Conservation (phyloP, 2,113 vertebrate species). For the Lagopus leucura region DNA sequence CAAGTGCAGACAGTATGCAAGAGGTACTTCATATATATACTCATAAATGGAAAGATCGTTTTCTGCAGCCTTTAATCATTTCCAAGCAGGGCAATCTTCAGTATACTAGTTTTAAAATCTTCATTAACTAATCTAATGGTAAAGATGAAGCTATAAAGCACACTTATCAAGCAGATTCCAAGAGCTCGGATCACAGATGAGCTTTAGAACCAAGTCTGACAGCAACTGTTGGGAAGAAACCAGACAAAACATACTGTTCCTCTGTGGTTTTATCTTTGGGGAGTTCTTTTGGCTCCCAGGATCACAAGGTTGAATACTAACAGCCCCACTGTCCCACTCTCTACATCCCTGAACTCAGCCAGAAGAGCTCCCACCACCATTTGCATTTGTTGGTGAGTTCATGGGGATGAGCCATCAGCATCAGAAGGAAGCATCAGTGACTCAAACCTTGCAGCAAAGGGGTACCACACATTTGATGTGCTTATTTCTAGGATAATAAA, state of each 20-base stretch:
- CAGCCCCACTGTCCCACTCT: background rate
- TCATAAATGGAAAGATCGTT: background rate
- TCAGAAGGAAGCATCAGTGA: background rate
- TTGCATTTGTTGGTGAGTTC: background rate
- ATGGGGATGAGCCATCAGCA: background rate
- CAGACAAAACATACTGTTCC: background rate
- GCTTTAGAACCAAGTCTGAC: background rate
- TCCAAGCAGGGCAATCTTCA: background rate
- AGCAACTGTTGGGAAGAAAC: background rate
- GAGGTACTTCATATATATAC: background rate
- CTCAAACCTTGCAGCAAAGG: background rate
- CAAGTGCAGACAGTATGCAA: background rate
- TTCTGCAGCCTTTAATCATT: background rate
- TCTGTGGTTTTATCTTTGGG: background rate
- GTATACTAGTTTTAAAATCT: background rate
- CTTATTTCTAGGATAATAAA: background rate
- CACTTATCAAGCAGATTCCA: background rate
- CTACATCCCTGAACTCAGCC: background rate
- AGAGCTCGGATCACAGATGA: background rate
- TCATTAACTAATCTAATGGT: background rate
- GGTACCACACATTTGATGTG: background rate
- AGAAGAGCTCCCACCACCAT: background rate
- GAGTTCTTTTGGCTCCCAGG: background rate
- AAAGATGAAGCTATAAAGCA: background rate
- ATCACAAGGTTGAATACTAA: background rate